phyloP scores from a whole-genome alignment of 2,797 vertebrate species.

The Hozukius guyotensis region DNA sequence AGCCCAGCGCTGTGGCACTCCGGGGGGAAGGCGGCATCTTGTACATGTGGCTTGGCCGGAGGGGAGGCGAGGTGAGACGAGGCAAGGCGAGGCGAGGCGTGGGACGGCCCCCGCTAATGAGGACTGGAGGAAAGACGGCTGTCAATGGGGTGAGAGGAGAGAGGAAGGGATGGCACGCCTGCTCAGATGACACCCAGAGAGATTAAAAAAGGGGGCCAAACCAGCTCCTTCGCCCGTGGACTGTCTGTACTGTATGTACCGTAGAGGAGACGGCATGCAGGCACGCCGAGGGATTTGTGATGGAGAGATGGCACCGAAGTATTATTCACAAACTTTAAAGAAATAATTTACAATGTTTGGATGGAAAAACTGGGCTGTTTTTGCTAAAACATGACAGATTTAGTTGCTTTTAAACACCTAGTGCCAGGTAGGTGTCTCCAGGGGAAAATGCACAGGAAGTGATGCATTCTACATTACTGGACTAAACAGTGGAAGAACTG shows the following conservation, averaged over 20 bases:
- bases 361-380: constrained; percentile 46
- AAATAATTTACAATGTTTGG: constrained; percentile 35
- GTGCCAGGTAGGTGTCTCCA: constrained; percentile 53
- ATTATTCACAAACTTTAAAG: constrained; percentile 30
- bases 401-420: constrained; percentile 54
- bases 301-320: constrained; percentile 43
- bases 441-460: constrained; percentile 53
- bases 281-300: constrained; percentile 22
- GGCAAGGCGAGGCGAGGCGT: constrained; percentile 24
- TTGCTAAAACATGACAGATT: constrained; percentile 65
- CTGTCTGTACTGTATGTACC: constrained; percentile 46
- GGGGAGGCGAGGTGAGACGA: constrained; percentile 9
- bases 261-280: constrained; percentile 61
- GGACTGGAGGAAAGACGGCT: constrained; percentile 19
- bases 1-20: constrained; percentile 50
- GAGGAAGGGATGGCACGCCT: constrained; percentile 21
- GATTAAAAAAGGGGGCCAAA: constrained; percentile 32
- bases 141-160: constrained; percentile 26
- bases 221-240: constrained; percentile 20
- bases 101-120: constrained; percentile 38
- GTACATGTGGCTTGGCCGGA: constrained; percentile 36
- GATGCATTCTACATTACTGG: constrained; percentile 53
- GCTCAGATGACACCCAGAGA: constrained; percentile 41
- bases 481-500: constrained; percentile 57
- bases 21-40: constrained; percentile 26